Conservation (phyloP, 2,888 invertebrate genomes). For the Bombyx huttoni region DNA sequence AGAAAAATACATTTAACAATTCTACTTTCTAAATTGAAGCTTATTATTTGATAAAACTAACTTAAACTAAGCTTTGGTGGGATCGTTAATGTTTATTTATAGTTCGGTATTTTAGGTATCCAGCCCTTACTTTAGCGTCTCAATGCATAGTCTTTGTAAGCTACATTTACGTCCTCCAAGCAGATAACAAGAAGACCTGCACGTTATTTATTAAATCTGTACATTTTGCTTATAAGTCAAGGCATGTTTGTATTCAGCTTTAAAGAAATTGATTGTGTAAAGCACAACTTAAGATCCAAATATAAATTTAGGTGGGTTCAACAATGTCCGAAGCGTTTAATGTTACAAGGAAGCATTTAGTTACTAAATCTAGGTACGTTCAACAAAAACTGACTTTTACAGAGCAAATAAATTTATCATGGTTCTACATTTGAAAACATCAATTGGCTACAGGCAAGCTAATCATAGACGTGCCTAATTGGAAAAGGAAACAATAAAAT, state of each 20-base stretch:
- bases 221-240: background rate
- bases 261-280: background rate
- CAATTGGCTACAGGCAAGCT: no score
- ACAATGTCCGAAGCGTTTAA: background rate
- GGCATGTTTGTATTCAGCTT: background rate
- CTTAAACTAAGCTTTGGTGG: constrained; percentile 71
- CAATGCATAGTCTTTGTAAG: constrained; percentile 8
- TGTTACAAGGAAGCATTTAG: background rate
- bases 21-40: constrained; percentile 27
- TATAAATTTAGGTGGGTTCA: background rate
- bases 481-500: constrained; percentile 55
- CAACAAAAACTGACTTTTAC: background rate
- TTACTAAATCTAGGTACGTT: background rate
- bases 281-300: background rate
- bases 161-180: constrained; percentile 1
- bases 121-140: constrained; percentile 12
- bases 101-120: constrained; percentile 43
- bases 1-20: constrained; percentile 30
- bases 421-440: background rate
- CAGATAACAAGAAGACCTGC: background rate
- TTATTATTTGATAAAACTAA: constrained; percentile 44
- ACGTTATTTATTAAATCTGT: constrained; percentile 6
- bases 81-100: constrained; percentile 53
- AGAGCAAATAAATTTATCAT: background rate
- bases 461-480: constrained; percentile 26